Evolutionary conservation across 2,797 vertebrate species (phyloP).

Genomic region (Hephaestus fuliginosus): DNA sequence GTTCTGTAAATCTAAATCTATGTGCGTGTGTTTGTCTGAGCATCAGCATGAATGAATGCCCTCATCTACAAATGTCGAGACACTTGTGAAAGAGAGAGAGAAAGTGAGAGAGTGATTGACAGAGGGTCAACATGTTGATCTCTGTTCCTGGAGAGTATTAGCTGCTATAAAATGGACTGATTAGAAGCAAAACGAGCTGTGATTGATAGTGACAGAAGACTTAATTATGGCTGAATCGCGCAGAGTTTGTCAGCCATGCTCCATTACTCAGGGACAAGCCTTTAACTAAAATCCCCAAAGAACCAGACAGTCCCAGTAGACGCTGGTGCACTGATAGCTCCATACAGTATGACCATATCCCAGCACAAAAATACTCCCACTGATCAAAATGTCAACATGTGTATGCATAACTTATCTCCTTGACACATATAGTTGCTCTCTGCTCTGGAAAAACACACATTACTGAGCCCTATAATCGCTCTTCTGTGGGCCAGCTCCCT

Average conservation of each 20-base stretch:
- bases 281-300: constrained; percentile 32
- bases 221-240: constrained; percentile 70
- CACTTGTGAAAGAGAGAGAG: neutral
- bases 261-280: constrained; percentile 53
- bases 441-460: constrained; percentile 40
- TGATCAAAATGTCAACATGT: constrained; percentile 46
- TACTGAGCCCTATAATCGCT: constrained; percentile 48
- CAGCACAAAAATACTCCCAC: constrained; percentile 10
- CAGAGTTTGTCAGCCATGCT: constrained; percentile 54
- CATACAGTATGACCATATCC: neutral
- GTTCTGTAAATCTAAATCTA: neutral
- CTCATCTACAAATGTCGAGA: constrained; percentile 19
- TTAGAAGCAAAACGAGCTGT: constrained; percentile 44
- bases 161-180: constrained; percentile 57
- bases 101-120: constrained; percentile 18
- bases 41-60: neutral
- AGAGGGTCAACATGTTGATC: constrained; percentile 52
- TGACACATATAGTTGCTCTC: constrained; percentile 39
- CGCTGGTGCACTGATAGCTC: constrained; percentile 35
- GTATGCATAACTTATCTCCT: constrained; percentile 42
- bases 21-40: neutral
- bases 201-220: constrained; percentile 67
- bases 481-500: constrained; percentile 18
- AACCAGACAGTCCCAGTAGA: constrained; percentile 1
- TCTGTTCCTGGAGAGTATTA: constrained; percentile 44